Percentiles rank a stretch among this genome's conserved stretches.
phyloP scores from a whole-genome alignment of 2,797 vertebrate genomes.

The Rhinichthys osculus region DNA sequence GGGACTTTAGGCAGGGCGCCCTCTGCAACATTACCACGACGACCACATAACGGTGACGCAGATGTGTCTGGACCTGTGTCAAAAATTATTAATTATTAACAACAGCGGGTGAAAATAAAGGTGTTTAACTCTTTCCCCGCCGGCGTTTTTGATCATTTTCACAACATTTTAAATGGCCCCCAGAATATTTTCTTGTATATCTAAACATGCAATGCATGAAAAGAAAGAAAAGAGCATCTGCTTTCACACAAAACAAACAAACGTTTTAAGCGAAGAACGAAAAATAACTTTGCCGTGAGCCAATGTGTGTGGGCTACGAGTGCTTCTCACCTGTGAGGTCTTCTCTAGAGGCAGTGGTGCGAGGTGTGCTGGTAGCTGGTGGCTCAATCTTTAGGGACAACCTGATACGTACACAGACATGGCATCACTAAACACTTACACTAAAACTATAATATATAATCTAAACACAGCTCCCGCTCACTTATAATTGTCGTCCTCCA shows the following conservation, averaged over 20 bases:
- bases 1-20: slow-evolving; percentile 81
- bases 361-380: slow-evolving; percentile 90
- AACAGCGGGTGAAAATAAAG: not conserved
- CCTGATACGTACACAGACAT: slow-evolving; percentile 67
- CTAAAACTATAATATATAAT: not conserved
- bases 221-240: no score
- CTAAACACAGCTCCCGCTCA: slow-evolving; percentile 73
- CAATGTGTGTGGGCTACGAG: not conserved
- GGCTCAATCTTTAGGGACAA: slow-evolving; percentile 98
- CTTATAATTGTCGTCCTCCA: slow-evolving; percentile 99
- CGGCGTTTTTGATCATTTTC: no score
- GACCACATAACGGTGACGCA: slow-evolving; percentile 88
- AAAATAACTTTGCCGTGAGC: not conserved
- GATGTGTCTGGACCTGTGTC: slow-evolving; percentile 87
- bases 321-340: slow-evolving; percentile 87
- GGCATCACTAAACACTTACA: not conserved
- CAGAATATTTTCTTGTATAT: no score
- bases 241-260: no score
- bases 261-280: not conserved
- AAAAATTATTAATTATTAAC: not conserved
- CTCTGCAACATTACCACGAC: slow-evolving; percentile 83
- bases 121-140: not conserved
- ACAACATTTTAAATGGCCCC: no score
- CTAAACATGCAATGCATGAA: no score
- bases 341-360: slow-evolving; percentile 92